Conservation (phyloP, 2,888 invertebrate genomes). For the Deroplatys truncata region DNA sequence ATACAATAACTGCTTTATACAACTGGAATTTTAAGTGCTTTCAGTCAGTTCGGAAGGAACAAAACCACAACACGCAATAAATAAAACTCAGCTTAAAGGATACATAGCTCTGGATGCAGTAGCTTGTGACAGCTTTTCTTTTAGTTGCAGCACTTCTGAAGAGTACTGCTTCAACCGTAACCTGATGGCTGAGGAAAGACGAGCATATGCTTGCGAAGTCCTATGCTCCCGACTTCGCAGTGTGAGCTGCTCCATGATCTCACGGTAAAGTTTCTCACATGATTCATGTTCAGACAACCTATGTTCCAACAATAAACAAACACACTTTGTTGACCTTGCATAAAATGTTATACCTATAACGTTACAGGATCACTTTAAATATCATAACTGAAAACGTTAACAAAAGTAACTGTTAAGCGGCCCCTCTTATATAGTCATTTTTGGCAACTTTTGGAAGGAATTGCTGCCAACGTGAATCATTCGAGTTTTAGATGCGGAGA, state of each 20-base stretch:
- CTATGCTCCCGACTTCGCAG: constrained; percentile 51
- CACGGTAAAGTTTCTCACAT: constrained; percentile 59
- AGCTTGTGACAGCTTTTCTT: constrained; percentile 52
- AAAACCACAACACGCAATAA: neutral
- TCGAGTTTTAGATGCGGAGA: too few relatives aligned
- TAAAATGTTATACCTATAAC: too few relatives aligned
- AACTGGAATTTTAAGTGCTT: too few relatives aligned
- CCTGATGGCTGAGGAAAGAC: constrained; percentile 56
- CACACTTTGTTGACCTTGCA: neutral
- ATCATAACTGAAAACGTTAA: too few relatives aligned
- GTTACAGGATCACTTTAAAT: too few relatives aligned
- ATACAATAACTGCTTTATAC: too few relatives aligned
- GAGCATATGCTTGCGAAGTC: constrained; percentile 53
- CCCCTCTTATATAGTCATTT: too few relatives aligned
- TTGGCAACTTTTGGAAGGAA: too few relatives aligned
- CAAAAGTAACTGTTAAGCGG: too few relatives aligned
- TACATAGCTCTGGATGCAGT: constrained; percentile 47
- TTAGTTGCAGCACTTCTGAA: constrained; percentile 55
- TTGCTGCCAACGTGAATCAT: too few relatives aligned
- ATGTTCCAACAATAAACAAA: constrained; percentile 28
- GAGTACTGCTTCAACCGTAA: constrained; percentile 59
- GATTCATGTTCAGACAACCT: constrained; percentile 64
- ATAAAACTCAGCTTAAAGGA: constrained; percentile 37
- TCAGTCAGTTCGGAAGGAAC: too few relatives aligned
- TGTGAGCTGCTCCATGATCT: constrained; percentile 59